These are phyloP conservation scores for Panagrolaimus sp. DNA, from an alignment of 1,140 invertebrate species.

Conservation along the genomic window DNA sequence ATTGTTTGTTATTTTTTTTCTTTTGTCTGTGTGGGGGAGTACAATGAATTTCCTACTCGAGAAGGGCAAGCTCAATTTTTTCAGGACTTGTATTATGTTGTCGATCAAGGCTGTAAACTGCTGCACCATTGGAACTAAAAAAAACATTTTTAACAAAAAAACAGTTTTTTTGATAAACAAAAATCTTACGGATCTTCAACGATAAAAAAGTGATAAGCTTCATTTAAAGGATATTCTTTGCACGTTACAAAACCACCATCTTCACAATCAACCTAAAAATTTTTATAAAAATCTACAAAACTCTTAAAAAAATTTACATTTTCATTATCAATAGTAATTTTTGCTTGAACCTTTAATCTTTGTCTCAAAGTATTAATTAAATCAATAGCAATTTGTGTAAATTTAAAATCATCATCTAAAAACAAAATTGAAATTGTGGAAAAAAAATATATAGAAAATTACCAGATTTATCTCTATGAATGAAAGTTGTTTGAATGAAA, in stretches of 20 bases:
- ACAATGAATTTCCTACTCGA: conserved; percentile 6
- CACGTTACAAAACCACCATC: conserved; percentile 27
- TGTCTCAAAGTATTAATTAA: conserved; percentile 17
- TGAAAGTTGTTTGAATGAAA: conserved; percentile 40
- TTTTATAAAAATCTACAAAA: not conserved
- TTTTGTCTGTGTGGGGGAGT: too few relatives aligned
- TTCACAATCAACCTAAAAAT: conserved; percentile 11
- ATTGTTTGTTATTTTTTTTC: not conserved
- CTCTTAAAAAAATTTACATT: conserved; percentile 31
- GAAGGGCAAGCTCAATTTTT: conserved; percentile 15
- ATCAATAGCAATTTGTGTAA: conserved; percentile 21
- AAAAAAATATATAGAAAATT: not conserved
- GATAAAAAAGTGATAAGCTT: conserved; percentile 40
- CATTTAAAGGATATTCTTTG: conserved; percentile 33
- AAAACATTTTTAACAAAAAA: not conserved
- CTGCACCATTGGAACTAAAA: conserved; percentile 35
- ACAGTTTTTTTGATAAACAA: not conserved
- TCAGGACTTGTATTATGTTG: conserved; percentile 25
- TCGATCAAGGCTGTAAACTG: conserved; percentile 38
- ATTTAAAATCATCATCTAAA: conserved; percentile 37
- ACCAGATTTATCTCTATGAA: conserved; percentile 37
- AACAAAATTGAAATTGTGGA: not conserved
- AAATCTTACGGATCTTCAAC: conserved; percentile 42
- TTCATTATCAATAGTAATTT: conserved; percentile 36
- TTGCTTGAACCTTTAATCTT: conserved; percentile 20